Evolutionary conservation across 2,888 invertebrate species (phyloP), one percentile per base, ranked within the genome.

Genomic region (Geotrupes spiniger): DNA sequence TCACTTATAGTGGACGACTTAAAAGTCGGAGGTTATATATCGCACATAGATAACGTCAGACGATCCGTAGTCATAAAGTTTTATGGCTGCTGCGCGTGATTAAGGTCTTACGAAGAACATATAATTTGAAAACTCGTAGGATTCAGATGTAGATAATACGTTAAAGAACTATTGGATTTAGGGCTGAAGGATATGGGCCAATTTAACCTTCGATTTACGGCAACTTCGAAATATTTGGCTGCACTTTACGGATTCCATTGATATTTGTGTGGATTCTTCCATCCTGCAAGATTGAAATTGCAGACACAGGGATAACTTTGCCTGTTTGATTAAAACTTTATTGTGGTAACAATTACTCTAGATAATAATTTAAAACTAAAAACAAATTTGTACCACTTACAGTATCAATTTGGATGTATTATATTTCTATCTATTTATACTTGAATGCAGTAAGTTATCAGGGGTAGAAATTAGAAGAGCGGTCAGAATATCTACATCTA

Each of bases 1-100:
- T n/a, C n/a, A n/a, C n/a, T n/a, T n/a, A n/a, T 46, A 26, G 46
- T 33, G 46, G 25, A 31, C 31, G 36, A 14, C 15, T 33, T 26
- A 25, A 33, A 11, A 10, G 6, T 21, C 15, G 14, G n/a, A 12
- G 15, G 10, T 21, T 21, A 21, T 6, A 21, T 6, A 21, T 21
- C 21, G 21, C 21, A 21, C 3, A 21, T 21, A 21, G 21, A 21
- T 21, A 21, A 21, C 21, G 21, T n/a, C n/a, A n/a, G n/a, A 21
- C 21, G 21, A 6, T 21, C 21, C 6, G 21, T 21, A 21, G 21
- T 21, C 21, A 6, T 21, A 21, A 21, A 21, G 4, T 21, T 21
- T 21, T 21, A 21, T 21, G 21, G 21, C 21, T 21, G 21, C 6
- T 21, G 21, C 6, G 21, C 3, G 21, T 21, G 21, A 21, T 21